Conservation (phyloP, 2,888 invertebrate species). For the Bimastos eiseni region DNA sequence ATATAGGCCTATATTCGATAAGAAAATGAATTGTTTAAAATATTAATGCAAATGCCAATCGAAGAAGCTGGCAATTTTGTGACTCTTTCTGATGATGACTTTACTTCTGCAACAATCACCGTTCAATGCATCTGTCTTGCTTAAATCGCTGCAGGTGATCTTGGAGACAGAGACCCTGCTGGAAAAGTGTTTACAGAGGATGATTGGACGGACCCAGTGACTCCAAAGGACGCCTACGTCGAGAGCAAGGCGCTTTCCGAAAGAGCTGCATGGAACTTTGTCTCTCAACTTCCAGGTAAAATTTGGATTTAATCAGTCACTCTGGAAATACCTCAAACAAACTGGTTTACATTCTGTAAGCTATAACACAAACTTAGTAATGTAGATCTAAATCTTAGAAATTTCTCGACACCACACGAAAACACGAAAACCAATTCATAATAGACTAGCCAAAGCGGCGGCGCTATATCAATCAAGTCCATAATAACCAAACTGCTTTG, state of each 20-base stretch:
- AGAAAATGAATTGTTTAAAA: too few relatives aligned
- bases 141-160: background rate
- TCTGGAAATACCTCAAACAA: too few relatives aligned
- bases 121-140: background rate
- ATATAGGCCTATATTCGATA: too few relatives aligned
- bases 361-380: too few relatives aligned
- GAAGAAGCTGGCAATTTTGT: background rate
- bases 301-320: background rate
- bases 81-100: background rate
- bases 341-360: too few relatives aligned
- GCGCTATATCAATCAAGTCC: too few relatives aligned
- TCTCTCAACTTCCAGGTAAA: slow-evolving; percentile 62
- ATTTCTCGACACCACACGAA: too few relatives aligned
- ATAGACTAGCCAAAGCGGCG: too few relatives aligned
- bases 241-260: slow-evolving; percentile 66
- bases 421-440: too few relatives aligned
- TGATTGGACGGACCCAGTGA: slow-evolving; percentile 41
- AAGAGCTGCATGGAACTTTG: slow-evolving; percentile 66
- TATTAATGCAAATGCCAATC: too few relatives aligned
- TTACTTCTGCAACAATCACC: background rate
- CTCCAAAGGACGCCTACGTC: slow-evolving; percentile 57
- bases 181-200: slow-evolving; percentile 37
- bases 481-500: too few relatives aligned
- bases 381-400: too few relatives aligned
- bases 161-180: background rate